Evolutionary conservation across 2,888 invertebrate species (phyloP), one percentile per base, ranked within the genome.

Genomic region (Drosophila melanocephala): DNA sequence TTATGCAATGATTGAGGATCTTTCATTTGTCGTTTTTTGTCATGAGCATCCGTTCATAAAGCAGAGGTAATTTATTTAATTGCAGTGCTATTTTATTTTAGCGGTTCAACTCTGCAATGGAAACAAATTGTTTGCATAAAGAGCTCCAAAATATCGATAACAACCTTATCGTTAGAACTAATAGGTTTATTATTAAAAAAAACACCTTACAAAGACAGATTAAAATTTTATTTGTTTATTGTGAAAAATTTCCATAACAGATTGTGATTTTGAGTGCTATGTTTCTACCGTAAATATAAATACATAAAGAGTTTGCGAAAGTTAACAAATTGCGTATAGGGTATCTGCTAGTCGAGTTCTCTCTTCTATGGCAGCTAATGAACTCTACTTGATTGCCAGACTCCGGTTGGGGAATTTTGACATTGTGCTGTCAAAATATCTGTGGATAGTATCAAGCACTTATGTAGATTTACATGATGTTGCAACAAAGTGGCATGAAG

Each of bases 401-500:
- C 6, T 30, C 9, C 26, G 10, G 10, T 16, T 32, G 26, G 22
- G 4, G 37, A 39, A 28, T 39, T n/a, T 53, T 33, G 44, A 61
- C 53, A 60, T n/a, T 26, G 19, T 47, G 64, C 75, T 70, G 75
- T 56, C 70, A 75, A 60, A 58, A 47, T 50, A 42, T 57, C 26
- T 39, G 26, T 39, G 30, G 28, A 62, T 74, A 37, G 28, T 35
- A 61, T 52, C 73, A 52, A 51, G 33, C 52, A 73, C 22, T 39
- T 64, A 52, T 55, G 44, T 42, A 66, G 73, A 73, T 76, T 72
- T 62, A 60, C 63, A 78, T 67, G 53, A 76, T 67, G 76, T 77
- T 73, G 59, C 67, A 67, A 55, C 39, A 37, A 63, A 32, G 57
- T 22, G 6, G 47, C 32, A 26, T 58, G 32, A 22, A 22, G 57